phyloP scores from a whole-genome alignment of 2,113 vertebrate species.

The Lonchura striata region DNA sequence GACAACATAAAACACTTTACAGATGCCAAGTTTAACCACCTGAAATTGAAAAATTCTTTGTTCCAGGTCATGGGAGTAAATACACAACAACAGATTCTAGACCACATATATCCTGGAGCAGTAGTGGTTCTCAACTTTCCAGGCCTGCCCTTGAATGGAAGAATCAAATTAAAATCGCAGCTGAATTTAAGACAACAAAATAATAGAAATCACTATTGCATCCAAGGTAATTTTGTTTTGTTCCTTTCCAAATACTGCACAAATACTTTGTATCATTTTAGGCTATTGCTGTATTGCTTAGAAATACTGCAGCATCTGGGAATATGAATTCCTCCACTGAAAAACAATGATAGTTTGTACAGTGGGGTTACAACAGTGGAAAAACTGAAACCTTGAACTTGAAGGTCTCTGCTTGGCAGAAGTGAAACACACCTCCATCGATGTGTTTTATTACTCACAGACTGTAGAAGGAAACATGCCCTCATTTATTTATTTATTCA shows the following conservation, averaged over 20 bases:
- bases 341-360: background rate
- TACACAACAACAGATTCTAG: background rate
- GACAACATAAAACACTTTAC: background rate
- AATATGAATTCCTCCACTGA: background rate
- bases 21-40: background rate
- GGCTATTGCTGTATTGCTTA: background rate
- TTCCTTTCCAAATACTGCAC: background rate
- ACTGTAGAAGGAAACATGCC: background rate
- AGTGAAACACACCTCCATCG: background rate
- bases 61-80: conserved; percentile 27
- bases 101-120: background rate
- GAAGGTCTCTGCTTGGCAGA: background rate
- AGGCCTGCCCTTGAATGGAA: background rate
- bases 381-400: background rate
- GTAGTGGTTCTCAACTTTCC: background rate
- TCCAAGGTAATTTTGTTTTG: background rate
- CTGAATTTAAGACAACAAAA: background rate
- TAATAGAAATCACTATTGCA: background rate
- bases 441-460: background rate
- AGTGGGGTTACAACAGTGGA: background rate
- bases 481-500: background rate
- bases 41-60: background rate
- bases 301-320: background rate
- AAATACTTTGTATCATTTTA: background rate
- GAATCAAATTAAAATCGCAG: background rate